Base-by-base conservation (phyloP, 1,140 invertebrate genomes). In the Nasonia vitripennis region DNA sequence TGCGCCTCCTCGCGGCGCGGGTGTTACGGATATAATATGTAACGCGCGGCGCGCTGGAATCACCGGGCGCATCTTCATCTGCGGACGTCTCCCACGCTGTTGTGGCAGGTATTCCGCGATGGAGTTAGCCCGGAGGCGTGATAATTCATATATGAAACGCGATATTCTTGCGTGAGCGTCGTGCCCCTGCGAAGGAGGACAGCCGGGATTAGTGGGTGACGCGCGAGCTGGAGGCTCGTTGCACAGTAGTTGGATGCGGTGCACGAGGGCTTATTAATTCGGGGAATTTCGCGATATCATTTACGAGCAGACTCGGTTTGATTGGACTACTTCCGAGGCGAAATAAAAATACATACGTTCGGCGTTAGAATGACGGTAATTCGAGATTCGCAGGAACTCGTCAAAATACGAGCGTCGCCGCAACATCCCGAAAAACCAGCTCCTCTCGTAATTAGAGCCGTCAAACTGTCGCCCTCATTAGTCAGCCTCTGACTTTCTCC, bases 1-100 rank as follows among this genome's bases (percentile, higher is more conserved):
- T 90, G 88, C 55, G 89, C 85, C 41, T 87, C 84, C 86, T 87
- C 78, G 37, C 31, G 31, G 75, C 75, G 78, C 55, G 77, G 51
- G 73, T 77, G 41, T 45, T 67, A 51, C 62, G 20, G 55, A 62
- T 37, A 79, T 45, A 62, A 62, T 37, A 79, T 45, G 34, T 45
- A 31, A 41, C 37, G 23, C 20, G 4, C 37, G 23, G 14, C n/a
- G 41, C 71, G 68, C 6, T 37, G 23, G 23, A 34, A 82, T 75
- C 70, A 12, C 55, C 48, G 41, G 23, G 70, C 14, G 48, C 70
- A 37, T 75, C 81, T 82, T 55, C 70, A 37, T 82, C 7, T 3
- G 27, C 27, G 11, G 27, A 10, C 6, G 55, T 62, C 55, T 62
- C 55, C 55, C 55, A 62, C 55, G 55, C 55, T 17, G 48, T 17